Base-by-base conservation (phyloP, 2,888 invertebrate species). In the Drosophila pseudotakahashii region DNA sequence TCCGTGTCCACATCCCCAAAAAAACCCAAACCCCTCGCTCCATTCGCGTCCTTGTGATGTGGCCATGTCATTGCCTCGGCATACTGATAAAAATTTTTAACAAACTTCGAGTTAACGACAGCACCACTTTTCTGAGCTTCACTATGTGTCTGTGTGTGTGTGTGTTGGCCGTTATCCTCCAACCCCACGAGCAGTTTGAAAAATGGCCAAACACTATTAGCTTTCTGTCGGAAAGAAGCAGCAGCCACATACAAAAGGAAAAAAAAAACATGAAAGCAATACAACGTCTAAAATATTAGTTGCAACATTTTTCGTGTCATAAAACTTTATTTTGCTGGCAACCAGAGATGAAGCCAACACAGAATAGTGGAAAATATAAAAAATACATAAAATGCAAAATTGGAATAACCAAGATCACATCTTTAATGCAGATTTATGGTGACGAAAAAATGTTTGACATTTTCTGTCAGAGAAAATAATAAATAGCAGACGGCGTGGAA, bases 161-260 rank as follows among this genome's bases (percentile, higher is more conserved):
- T 42, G 36, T 50, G 19, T 23, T 67, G 23, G 41, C 53, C 42
- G 45, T 42, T 53, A 62, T 73, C 73, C 73, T 41, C 45, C 73
- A 37, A n/a, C 79, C 74, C 62, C 72, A 58, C 45, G 71, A 63
- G 70, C 70, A 74, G 72, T 84, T 78, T 87, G 89, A 84, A 89
- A 84, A 87, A 89, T 84, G 74, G 73, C 77, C 88, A 89, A 89
- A 75, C 88, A 77, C 88, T 89, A 87, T 87, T 84, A 89, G 89
- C 88, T 77, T 75, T 73, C 70, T 45, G 72, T 74, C 66, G 52
- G 19, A 71, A 51, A 71, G 63, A 50, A 60, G 59, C 42, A 69
- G 9, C 32, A 52, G 37, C 47, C 47, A 47, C 30, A 47, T 7
- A 47, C 14, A 47, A 6, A 63, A 23, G 63, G 30, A 68, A 52